Base-by-base conservation (phyloP, 1,140 invertebrate genomes). In the Pseudomyrmex dendroicus region DNA sequence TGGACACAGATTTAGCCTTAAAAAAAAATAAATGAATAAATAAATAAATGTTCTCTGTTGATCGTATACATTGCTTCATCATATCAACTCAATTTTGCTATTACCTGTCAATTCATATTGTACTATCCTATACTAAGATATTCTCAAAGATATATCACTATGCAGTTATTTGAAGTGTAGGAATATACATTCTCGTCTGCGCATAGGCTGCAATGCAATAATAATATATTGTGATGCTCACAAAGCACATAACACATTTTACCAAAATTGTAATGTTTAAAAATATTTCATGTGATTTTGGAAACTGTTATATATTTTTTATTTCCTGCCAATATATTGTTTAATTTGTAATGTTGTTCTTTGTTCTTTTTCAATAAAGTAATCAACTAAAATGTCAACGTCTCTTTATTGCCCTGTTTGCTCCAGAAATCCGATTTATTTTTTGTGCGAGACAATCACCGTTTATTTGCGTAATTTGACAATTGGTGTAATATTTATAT, bases 311-410 rank as follows among this genome's bases (percentile, higher is more conserved):
- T 94, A 93, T 93, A 94, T 91, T 93, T 93, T 94, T 94, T 93
- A 94, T 94, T 94, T 94, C 90, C 91, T 93, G 91, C 92, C 92
- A 93, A 94, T 35, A 35, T 35, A 35, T 94, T 93, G 91, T 93
- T 94, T 94, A 90, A 93, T 93, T 93, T 94, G 91, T 94, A 93
- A 93, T 73, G 90, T 94, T 94, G 92, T 94, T 94, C 93, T 94
- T 92, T 93, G 93, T 94, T 94, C 92, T 93, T 94, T 91, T 94
- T 92, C 92, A 94, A 94, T 94, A 94, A 94, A 94, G 90, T 93
- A 92, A 92, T 91, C 87, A 90, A 94, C 92, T 83, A 46, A 80
- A 80, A 46, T 20, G 15, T 17, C 10, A 12, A 35, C 8, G 35
- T 48, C 10, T 59, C 68, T 57, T 61, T 63, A 20, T 70, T 64